Evolutionary conservation across 2,888 invertebrate species (phyloP), one percentile per base, ranked within the genome.

Genomic region (Prosopocoilus inquinatus): DNA sequence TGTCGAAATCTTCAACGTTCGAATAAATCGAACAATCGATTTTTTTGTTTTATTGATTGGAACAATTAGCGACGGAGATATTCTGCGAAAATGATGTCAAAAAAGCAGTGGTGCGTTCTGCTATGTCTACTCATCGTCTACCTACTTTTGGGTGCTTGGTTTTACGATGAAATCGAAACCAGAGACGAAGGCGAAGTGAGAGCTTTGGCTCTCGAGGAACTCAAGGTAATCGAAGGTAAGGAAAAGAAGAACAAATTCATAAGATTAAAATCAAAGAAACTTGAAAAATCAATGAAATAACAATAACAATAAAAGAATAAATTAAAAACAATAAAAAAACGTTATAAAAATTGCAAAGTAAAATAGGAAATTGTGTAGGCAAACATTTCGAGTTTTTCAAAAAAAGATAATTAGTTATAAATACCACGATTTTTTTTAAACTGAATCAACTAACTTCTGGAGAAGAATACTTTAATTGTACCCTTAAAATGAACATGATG

Each of bases 131-230:
- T 57, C 7, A 51, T 61, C 32, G 55, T 57, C 43, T 61, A 61
- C 46, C 47, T 59, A 9, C 41, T 59, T 32, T 52, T 93, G 57
- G 94, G 93, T 8, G 92, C 93, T n/a, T 87, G 86, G 60, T 88
- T 93, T 66, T 94, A 92, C 76, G 90, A 90, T 78, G 85, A 87
- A 70, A 87, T 92, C 66, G 92, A 94, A 78, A 86, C 87, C 68
- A 83, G 82, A 33, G 76, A 88, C 67, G 93, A 93, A 77, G 75
- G 82, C 47, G 78, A 82, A 59, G 80, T 82, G 61, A 81, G 86
- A 47, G 78, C 78, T 49, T 78, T 81, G 64, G 83, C 85, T 53
- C 81, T 81, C 66, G 75, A 80, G 64, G 85, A 87, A 75, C 82
- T 87, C 69, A 81, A 82, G 67, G 83, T 84, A 75, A 88, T 90